A percentile compares a stretch with the other conserved stretches of the same genome.
phyloP scores from a whole-genome alignment of 1,140 invertebrate genomes.

The Asbolus verrucosus region DNA sequence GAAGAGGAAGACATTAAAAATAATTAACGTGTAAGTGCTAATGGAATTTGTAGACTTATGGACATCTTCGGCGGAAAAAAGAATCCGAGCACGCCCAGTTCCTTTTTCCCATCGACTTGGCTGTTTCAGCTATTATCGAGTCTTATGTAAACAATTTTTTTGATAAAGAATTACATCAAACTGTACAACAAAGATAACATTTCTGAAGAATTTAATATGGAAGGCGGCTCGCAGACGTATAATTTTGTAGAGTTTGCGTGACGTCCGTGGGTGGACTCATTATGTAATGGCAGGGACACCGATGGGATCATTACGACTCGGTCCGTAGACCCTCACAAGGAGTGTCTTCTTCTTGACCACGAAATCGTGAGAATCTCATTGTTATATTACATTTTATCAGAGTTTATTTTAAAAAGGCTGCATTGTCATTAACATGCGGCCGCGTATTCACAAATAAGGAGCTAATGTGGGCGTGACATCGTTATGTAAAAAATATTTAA shows the following conservation, averaged over 20 bases:
- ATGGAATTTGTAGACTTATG: too few relatives aligned
- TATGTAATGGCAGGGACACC: slow-evolving; percentile 8
- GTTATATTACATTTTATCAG: neutral
- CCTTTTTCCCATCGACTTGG: too few relatives aligned
- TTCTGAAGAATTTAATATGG: slow-evolving; percentile 2
- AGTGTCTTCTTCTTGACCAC: slow-evolving; percentile 4
- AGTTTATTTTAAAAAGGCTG: neutral
- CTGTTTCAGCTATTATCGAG: too few relatives aligned
- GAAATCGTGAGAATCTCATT: slow-evolving; percentile 3
- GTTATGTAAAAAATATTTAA: neutral
- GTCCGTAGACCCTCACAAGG: neutral
- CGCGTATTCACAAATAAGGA: slow-evolving; percentile 15
- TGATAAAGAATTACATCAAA: slow-evolving; percentile 41
- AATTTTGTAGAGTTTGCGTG: slow-evolving; percentile 20
- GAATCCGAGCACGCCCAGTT: too few relatives aligned
- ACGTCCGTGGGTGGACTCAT: slow-evolving; percentile 17
- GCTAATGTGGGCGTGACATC: slow-evolving; percentile 24
- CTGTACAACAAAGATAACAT: slow-evolving; percentile 23
- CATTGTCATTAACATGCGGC: slow-evolving; percentile 16
- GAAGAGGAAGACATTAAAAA: too few relatives aligned
- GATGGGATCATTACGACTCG: neutral
- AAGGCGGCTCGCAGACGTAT: slow-evolving; percentile 10
- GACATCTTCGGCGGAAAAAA: too few relatives aligned
- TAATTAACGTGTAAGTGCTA: too few relatives aligned
- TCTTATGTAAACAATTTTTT: slow-evolving; percentile 1